A percentile compares a stretch with the other conserved stretches of the same genome.
Conservation (phyloP, 2,797 vertebrate species). For the Periophthalmus magnuspinnatus region DNA sequence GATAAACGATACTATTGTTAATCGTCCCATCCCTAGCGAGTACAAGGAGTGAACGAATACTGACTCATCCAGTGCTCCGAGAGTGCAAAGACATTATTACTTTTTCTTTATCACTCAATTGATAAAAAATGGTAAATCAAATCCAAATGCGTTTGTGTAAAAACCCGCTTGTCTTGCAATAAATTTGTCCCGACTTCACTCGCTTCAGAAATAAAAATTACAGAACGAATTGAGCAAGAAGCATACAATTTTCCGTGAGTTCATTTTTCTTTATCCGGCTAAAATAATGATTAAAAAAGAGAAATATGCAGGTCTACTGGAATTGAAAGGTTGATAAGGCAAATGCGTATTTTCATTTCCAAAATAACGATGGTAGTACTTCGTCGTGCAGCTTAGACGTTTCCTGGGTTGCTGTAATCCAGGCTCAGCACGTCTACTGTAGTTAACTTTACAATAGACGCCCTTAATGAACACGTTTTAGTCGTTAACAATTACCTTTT, state of each 20-base stretch:
- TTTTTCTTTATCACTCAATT: background rate
- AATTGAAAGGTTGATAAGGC: too few relatives aligned
- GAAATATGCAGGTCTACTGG: background rate
- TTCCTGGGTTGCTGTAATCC: constrained; percentile 43
- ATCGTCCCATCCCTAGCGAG: too few relatives aligned
- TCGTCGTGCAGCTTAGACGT: background rate
- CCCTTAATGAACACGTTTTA: constrained; percentile 70
- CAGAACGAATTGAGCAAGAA: background rate
- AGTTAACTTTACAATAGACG: constrained; percentile 56
- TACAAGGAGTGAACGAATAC: too few relatives aligned
- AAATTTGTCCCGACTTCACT: background rate
- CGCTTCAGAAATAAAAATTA: background rate
- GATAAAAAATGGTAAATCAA: background rate
- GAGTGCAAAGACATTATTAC: too few relatives aligned
- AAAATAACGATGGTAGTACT: background rate
- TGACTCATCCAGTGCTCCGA: too few relatives aligned
- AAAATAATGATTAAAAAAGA: background rate
- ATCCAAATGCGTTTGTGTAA: background rate
- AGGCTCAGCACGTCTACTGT: constrained; percentile 39
- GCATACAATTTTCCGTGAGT: background rate
- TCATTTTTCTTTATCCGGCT: background rate
- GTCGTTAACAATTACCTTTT: constrained; percentile 74
- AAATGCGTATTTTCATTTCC: too few relatives aligned
- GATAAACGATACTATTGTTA: too few relatives aligned
- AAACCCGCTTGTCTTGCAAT: background rate